Evolutionary conservation across 2,113 vertebrate genomes (phyloP).

Genomic region (Nibea albiflora): DNA sequence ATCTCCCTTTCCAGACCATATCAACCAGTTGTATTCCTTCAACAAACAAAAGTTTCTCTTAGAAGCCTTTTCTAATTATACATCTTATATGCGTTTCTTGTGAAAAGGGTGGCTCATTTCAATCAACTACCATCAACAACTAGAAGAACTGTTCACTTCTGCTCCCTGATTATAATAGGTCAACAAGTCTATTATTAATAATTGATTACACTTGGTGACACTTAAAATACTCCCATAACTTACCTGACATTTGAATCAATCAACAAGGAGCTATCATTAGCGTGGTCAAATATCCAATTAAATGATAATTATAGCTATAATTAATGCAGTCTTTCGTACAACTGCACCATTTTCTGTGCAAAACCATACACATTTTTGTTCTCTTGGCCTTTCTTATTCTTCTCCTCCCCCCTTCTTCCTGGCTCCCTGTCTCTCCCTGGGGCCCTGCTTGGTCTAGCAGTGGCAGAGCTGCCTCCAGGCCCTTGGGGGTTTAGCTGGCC

Average conservation of each 20-base stretch:
- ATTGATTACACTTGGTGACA: not conserved
- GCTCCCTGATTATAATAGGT: not conserved
- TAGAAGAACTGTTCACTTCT: not conserved
- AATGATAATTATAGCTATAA: not conserved
- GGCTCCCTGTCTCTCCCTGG: conserved; percentile 35
- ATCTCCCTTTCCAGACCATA: not conserved
- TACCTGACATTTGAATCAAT: not conserved
- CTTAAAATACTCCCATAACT: not conserved
- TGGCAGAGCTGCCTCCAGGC: conserved; percentile 35
- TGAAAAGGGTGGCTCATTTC: not conserved
- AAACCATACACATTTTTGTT: conserved; percentile 4
- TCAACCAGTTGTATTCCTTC: not conserved
- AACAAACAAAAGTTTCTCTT: not conserved
- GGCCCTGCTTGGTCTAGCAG: conserved; percentile 34
- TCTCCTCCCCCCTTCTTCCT: not conserved
- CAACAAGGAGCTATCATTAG: not conserved
- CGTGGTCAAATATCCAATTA: not conserved
- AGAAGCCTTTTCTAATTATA: not conserved
- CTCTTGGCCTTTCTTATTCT: not conserved
- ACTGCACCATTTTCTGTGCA: not conserved
- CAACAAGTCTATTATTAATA: not conserved
- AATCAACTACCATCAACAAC: not conserved
- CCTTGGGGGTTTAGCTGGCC: conserved; percentile 43
- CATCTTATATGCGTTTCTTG: not conserved
- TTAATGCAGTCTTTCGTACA: no score